A percentile compares a stretch with the other conserved stretches of the same genome.
Evolutionary conservation across 2,797 vertebrate genomes (phyloP).

Genomic region (Gymnocypris eckloni): DNA sequence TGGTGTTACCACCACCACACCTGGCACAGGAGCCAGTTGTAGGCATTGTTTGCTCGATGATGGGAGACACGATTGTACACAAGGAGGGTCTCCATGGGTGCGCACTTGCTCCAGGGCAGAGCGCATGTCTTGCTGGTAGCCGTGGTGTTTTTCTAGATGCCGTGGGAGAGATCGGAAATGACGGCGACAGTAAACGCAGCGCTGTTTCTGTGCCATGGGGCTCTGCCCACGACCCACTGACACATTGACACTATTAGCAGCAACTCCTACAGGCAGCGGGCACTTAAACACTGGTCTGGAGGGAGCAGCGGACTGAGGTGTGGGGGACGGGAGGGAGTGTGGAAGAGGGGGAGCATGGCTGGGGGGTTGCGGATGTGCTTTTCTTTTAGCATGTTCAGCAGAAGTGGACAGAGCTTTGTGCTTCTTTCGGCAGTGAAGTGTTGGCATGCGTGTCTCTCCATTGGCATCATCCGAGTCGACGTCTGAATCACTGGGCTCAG

Average conservation of each 20-base stretch:
- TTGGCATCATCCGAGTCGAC: conserved; percentile 65
- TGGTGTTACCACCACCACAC: conserved; percentile 52
- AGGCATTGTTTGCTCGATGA: conserved; percentile 47
- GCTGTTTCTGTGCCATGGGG: conserved; percentile 73
- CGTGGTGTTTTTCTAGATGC: conserved; percentile 81
- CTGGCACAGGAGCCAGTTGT: conserved; percentile 43
- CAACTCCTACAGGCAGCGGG: conserved; percentile 61
- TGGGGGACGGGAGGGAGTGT: conserved; percentile 60
- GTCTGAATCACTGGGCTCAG: conserved; percentile 79
- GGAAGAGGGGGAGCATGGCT: conserved; percentile 62
- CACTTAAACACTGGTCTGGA: conserved; percentile 75
- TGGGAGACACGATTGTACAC: conserved; percentile 53
- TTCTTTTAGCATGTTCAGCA: conserved; percentile 68
- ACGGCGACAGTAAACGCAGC: conserved; percentile 80
- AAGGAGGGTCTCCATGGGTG: conserved; percentile 61
- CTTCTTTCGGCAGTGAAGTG: conserved; percentile 69
- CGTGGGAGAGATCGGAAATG: conserved; percentile 81
- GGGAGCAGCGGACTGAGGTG: conserved; percentile 61
- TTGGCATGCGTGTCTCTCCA: conserved; percentile 66
- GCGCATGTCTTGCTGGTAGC: conserved; percentile 79
- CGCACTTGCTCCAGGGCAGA: conserved; percentile 77
- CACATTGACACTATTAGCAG: conserved; percentile 57
- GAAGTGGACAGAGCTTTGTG: conserved; percentile 61
- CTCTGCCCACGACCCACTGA: conserved; percentile 57
- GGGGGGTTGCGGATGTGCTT: conserved; percentile 63